Evolutionary conservation across 1,140 invertebrate genomes (phyloP).

Genomic region (Cotesia glomerata): DNA sequence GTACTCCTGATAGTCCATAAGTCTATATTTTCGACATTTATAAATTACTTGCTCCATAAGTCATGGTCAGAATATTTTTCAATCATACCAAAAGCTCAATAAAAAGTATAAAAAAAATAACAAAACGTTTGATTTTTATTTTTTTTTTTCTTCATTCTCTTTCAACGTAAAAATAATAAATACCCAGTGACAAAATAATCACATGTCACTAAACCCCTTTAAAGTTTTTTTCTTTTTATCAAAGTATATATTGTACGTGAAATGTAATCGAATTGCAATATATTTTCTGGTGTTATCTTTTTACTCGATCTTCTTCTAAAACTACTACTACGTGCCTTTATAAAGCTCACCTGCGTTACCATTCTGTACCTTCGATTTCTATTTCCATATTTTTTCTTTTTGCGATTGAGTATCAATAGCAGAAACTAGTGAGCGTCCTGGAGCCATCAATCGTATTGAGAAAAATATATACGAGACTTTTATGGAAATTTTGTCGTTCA

Average conservation of each 20-base stretch:
- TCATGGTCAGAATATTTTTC: not conserved
- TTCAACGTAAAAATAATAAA: too few species aligned
- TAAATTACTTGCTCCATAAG: conserved; percentile 25
- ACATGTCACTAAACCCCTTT: too few species aligned
- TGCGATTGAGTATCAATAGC: not conserved
- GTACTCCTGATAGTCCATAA: conserved; percentile 7
- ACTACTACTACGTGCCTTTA: not conserved
- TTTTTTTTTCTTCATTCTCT: too few species aligned
- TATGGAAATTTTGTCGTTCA: not conserved
- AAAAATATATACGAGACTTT: conserved; percentile 1
- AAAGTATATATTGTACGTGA: too few species aligned
- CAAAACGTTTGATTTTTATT: not conserved
- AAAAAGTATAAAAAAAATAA: not conserved
- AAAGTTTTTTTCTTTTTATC: too few species aligned
- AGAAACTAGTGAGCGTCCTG: not conserved
- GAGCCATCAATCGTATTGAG: not conserved
- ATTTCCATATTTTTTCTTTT: too few species aligned
- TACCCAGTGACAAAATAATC: too few species aligned
- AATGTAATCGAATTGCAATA: too few species aligned
- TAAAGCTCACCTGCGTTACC: not conserved
- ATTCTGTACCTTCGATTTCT: not conserved
- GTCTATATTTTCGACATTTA: conserved; percentile 4
- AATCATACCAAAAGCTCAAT: not conserved
- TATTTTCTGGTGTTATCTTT: too few species aligned
- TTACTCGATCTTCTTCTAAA: too few species aligned